These are phyloP conservation scores for Aphodius sticticus DNA, from an alignment of 2,888 invertebrate genomes.

Conservation along the genomic window DNA sequence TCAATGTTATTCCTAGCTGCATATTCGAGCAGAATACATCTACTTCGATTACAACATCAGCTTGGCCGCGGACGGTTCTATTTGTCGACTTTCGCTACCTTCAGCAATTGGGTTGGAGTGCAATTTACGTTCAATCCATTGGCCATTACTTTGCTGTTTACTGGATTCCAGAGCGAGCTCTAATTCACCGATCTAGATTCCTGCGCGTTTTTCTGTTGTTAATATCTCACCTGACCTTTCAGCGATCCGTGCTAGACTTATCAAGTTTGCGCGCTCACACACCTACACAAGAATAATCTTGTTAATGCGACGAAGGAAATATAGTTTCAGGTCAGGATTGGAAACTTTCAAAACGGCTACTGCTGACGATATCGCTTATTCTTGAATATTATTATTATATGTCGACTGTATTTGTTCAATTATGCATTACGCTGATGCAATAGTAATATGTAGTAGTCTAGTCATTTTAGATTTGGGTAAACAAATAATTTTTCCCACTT, in stretches of 20 bases:
- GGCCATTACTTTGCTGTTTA: constrained; percentile 4
- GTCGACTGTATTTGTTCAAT: background rate
- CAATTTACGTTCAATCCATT: background rate
- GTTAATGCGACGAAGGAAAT: background rate
- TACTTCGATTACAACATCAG: background rate
- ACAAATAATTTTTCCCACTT: no score
- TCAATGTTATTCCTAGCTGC: background rate
- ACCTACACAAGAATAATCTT: background rate
- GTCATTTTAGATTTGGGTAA: no score
- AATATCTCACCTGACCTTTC: background rate
- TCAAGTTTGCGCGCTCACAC: background rate
- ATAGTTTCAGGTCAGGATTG: background rate
- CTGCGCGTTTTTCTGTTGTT: background rate
- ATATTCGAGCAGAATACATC: background rate
- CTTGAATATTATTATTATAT: background rate
- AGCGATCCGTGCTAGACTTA: background rate
- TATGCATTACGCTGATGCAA: background rate
- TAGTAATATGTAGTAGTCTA: background rate
- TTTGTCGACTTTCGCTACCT: constrained; percentile 4
- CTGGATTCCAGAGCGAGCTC: background rate
- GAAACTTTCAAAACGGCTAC: background rate
- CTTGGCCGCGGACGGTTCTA: background rate
- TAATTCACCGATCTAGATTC: background rate
- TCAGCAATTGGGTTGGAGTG: background rate
- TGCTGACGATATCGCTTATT: background rate